Base-by-base conservation (phyloP, 2,113 vertebrate species). In the Neoarius graeffei region DNA sequence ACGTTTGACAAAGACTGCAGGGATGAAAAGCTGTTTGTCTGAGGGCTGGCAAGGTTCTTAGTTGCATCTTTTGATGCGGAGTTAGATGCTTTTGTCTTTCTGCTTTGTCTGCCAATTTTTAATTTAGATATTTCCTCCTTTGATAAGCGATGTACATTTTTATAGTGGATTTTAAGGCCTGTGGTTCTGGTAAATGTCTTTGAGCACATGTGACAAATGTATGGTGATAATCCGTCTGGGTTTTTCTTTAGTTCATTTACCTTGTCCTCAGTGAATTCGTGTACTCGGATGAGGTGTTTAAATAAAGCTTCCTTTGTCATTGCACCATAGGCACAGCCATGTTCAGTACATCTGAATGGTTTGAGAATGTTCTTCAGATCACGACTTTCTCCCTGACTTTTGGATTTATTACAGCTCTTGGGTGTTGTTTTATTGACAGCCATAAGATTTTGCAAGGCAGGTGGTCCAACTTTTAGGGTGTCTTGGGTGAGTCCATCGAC, bases 111-210 rank as follows among this genome's bases (percentile, higher is more conserved):
- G 84, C 95, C 97, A 92, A 96, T 97, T 96, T 96, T 98, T 89
- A 99, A 94, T 92, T 96, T 97, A 84, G 97, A 96, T 93, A 99
- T 97, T 93, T 99, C 97, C 86, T 96, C 95, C 86, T 96, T 97
- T 1, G 98, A 97, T 91, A 99, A 96, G 85, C 96, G 95, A 93
- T 99, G 98, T 35, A 99, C 97, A 86, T 98, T 96, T 89, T 98
- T 97, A 92, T 98, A 99, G 90, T 99, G 98, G 54, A 99, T 98
- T 92, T 97, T 96, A 90, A 99, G 96, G 89, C 99, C 99, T 69
- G 98, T 99, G 84, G 98, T 99, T 93, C 98, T 97, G 8, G 98
- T 99, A 94, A 99, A 99, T 15, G 97, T 98, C 96, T 99, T 99
- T 54, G 96, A 95, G 93, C 98, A 99, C 84, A 97, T 96, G 92